Conservation (phyloP, 2,113 vertebrate genomes). For the Erythrocercus mccallii region DNA sequence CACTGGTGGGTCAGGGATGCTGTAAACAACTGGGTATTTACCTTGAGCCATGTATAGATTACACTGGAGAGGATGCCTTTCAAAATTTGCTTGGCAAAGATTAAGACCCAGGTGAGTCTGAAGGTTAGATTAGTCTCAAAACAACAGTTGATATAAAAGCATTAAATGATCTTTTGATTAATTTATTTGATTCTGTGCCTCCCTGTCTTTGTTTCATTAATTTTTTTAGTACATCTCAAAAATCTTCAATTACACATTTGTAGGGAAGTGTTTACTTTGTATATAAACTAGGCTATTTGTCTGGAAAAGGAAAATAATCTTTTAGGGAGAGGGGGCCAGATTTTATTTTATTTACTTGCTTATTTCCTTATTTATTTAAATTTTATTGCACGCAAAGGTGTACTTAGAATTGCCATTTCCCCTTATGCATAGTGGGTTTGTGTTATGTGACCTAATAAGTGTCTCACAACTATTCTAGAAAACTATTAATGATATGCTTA, state of each 20-base stretch:
- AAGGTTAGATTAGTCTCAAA: background rate
- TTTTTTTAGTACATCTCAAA: background rate
- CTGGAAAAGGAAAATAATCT: background rate
- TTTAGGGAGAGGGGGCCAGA: background rate
- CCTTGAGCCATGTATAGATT: background rate
- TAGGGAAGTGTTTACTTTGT: background rate
- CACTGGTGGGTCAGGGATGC: background rate
- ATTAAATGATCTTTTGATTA: background rate
- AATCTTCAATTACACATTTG: background rate
- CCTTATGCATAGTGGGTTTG: background rate
- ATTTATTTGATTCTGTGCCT: background rate
- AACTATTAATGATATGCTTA: background rate
- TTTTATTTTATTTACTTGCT: background rate
- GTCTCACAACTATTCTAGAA: background rate
- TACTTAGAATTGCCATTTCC: background rate
- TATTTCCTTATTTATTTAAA: background rate
- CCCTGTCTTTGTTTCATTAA: background rate
- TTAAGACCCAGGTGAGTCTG: background rate
- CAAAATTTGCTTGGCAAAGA: background rate
- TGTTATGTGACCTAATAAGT: background rate
- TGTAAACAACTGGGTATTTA: slow-evolving; percentile 1
- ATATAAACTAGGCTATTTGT: background rate
- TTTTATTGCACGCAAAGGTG: background rate
- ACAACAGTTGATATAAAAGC: background rate
- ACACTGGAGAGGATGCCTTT: background rate